Percentiles rank a stretch among this genome's conserved stretches.
Evolutionary conservation across 2,113 vertebrate genomes (phyloP).

Genomic region (Indri indri): DNA sequence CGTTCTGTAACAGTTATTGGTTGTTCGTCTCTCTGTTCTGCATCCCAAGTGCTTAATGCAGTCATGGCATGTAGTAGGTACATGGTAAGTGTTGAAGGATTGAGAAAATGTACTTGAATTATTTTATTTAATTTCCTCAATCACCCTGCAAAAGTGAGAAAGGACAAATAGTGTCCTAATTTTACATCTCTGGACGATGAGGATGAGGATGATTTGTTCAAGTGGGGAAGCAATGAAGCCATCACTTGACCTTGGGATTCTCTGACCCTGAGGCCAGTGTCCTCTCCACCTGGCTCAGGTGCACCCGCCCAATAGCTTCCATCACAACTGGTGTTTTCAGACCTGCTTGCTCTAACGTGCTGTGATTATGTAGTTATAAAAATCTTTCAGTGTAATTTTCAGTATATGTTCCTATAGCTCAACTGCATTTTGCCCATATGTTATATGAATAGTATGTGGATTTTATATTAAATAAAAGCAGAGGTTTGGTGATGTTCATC

Average conservation of each 20-base stretch:
- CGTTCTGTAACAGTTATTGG: fast-evolving
- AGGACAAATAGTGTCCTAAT: background rate
- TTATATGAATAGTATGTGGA: background rate
- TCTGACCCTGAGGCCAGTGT: background rate
- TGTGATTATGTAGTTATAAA: background rate
- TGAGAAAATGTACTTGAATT: background rate
- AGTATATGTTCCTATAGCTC: background rate
- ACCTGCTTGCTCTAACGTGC: background rate
- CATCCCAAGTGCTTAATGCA: background rate
- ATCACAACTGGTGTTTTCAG: background rate
- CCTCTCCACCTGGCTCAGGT: no score
- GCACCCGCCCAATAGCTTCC: background rate
- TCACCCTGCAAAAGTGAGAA: background rate
- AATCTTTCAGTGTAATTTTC: background rate
- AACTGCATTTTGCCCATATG: background rate
- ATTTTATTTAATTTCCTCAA: background rate
- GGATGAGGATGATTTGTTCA: background rate
- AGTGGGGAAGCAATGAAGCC: no score
- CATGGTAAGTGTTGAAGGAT: no score
- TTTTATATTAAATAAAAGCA: background rate
- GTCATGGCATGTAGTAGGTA: fast-evolving
- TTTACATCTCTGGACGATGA: background rate
- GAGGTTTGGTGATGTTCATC: background rate
- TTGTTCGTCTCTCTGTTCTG: background rate
- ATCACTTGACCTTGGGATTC: background rate